These are phyloP conservation scores for Aspidiotus rigidus DNA, from an alignment of 2,888 invertebrate species.

Conservation along the genomic window DNA sequence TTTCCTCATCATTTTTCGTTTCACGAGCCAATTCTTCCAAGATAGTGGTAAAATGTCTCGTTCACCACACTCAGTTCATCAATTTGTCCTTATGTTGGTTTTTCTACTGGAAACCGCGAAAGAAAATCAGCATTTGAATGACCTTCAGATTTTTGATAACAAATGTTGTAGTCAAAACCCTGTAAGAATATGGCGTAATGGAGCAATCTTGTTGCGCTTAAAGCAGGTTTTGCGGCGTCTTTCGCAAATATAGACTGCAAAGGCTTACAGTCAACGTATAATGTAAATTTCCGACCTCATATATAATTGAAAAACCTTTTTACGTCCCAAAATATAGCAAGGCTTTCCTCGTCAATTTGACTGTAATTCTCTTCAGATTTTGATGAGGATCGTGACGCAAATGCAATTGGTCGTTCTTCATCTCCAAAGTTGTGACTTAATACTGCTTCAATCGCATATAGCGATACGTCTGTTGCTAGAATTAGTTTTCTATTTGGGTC, in stretches of 20 bases:
- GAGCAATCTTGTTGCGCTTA: too few relatives aligned
- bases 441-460: too few relatives aligned
- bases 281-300: too few relatives aligned
- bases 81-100: too few relatives aligned
- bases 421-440: too few relatives aligned
- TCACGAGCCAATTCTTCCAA: neutral
- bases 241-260: neutral
- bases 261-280: neutral
- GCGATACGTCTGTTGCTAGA: too few relatives aligned
- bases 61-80: too few relatives aligned
- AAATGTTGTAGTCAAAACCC: slow-evolving; percentile 38
- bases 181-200: slow-evolving; percentile 37
- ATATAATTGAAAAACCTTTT: neutral
- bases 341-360: neutral
- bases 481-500: neutral
- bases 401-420: too few relatives aligned
- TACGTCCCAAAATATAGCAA: neutral
- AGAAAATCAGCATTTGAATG: neutral
- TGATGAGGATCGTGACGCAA: neutral
- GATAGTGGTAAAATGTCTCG: too few relatives aligned
- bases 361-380: neutral
- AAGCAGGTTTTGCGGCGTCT: neutral
- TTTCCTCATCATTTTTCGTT: neutral
- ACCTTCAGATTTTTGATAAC: neutral
- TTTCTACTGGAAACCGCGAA: neutral